A percentile compares a stretch with the other conserved stretches of the same genome.
These are phyloP conservation scores for Cyprinodon brontotheroides DNA, from an alignment of 2,113 vertebrate genomes.

Conservation along the genomic window DNA sequence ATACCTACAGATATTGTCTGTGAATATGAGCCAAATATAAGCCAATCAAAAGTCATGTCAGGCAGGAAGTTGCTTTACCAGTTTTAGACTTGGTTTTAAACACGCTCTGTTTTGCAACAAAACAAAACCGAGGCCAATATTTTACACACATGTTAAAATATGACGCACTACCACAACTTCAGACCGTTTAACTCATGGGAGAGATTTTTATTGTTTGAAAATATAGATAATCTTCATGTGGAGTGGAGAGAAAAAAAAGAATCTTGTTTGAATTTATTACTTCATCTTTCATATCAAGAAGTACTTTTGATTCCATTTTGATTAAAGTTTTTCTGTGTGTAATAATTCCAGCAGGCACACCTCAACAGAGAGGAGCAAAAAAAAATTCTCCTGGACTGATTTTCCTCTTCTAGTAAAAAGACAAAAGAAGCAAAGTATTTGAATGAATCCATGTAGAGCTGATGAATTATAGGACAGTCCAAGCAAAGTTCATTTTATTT, in stretches of 20 bases:
- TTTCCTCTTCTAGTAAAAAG: slow-evolving; percentile 9
- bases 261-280: background rate
- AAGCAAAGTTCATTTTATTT: slow-evolving; percentile 45
- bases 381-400: slow-evolving; percentile 19
- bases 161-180: no score
- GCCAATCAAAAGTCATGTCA: background rate
- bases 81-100: background rate
- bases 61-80: background rate
- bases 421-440: slow-evolving; percentile 28
- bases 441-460: slow-evolving; percentile 23
- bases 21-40: background rate
- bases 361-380: slow-evolving; percentile 7
- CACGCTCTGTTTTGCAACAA: no score
- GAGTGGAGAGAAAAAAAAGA: background rate
- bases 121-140: background rate
- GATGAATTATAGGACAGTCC: slow-evolving; percentile 36
- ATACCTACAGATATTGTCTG: background rate
- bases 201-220: background rate
- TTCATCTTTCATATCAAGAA: background rate
- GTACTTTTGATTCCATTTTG: background rate
- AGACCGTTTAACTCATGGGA: background rate
- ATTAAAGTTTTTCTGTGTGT: slow-evolving; percentile 2
- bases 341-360: slow-evolving; percentile 28
- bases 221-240: background rate
- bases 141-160: background rate